Conservation (phyloP, 2,888 invertebrate genomes). For the Geophilus truncorum region DNA sequence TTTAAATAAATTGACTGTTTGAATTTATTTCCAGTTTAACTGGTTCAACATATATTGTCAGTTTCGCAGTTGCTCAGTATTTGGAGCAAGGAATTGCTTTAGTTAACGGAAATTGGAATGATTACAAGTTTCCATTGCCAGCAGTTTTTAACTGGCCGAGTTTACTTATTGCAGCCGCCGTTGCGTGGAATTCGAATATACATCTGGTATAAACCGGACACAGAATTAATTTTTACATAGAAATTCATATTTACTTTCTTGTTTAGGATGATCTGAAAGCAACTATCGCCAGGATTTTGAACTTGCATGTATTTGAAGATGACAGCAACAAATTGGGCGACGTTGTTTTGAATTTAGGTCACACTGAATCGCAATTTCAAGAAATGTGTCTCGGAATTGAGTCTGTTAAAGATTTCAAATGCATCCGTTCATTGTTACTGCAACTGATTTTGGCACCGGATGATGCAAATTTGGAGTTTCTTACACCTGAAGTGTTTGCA, state of each 20-base stretch:
- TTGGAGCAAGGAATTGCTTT: slow-evolving; percentile 51
- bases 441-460: neutral
- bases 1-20: neutral
- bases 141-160: slow-evolving; percentile 58
- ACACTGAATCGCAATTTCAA: neutral
- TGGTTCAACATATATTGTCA: neutral
- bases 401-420: too few species aligned
- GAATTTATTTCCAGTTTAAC: neutral
- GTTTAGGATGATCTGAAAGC: neutral
- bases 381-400: neutral
- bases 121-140: slow-evolving; percentile 57
- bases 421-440: too few species aligned
- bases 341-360: neutral
- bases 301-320: neutral
- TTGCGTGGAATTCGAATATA: slow-evolving; percentile 57
- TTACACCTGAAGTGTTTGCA: neutral
- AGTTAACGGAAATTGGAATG: slow-evolving; percentile 58
- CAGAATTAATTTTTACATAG: neutral
- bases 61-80: neutral
- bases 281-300: neutral
- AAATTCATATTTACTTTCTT: neutral
- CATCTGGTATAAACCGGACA: slow-evolving; percentile 46
- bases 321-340: neutral
- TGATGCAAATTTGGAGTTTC: neutral
- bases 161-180: slow-evolving; percentile 55